These are phyloP conservation scores for Aphodius granarius DNA, from an alignment of 2,888 invertebrate species.

Conservation along the genomic window DNA sequence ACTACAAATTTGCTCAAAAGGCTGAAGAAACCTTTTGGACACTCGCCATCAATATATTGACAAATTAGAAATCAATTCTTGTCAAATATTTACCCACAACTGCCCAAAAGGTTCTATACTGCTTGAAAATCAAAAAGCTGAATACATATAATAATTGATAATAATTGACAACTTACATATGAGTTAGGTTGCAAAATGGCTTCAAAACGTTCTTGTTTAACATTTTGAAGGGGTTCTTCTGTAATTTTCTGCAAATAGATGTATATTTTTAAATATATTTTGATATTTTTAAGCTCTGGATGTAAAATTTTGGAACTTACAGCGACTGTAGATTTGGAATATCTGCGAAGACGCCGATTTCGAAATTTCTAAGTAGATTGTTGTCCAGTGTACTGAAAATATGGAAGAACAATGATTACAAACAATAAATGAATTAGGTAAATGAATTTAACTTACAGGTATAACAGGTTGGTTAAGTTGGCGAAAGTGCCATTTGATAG, in stretches of 20 bases:
- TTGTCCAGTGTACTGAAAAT: constrained; percentile 57
- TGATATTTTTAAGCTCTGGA: neutral
- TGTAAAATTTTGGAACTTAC: constrained; percentile 38
- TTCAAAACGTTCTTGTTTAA: constrained; percentile 50
- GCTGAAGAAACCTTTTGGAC: too few relatives aligned
- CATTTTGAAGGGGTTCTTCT: constrained; percentile 48
- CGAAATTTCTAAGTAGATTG: constrained; percentile 53
- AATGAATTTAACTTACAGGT: constrained; percentile 48
- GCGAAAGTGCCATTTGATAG: constrained; percentile 55
- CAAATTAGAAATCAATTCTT: too few relatives aligned
- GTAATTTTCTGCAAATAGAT: constrained; percentile 41
- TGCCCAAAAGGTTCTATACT: too few relatives aligned
- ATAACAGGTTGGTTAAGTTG: constrained; percentile 52
- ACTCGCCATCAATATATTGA: too few relatives aligned
- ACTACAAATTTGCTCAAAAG: too few relatives aligned
- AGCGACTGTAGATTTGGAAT: constrained; percentile 54
- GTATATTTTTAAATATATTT: neutral
- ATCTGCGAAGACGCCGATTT: constrained; percentile 52
- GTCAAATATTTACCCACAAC: too few relatives aligned
- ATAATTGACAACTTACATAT: constrained; percentile 52
- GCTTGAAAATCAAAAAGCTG: neutral
- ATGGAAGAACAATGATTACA: constrained; percentile 10
- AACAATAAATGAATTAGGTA: neutral
- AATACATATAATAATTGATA: neutral
- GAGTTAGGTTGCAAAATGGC: constrained; percentile 51